Conservation (phyloP, 2,888 invertebrate genomes). For the Meta bourneti region DNA sequence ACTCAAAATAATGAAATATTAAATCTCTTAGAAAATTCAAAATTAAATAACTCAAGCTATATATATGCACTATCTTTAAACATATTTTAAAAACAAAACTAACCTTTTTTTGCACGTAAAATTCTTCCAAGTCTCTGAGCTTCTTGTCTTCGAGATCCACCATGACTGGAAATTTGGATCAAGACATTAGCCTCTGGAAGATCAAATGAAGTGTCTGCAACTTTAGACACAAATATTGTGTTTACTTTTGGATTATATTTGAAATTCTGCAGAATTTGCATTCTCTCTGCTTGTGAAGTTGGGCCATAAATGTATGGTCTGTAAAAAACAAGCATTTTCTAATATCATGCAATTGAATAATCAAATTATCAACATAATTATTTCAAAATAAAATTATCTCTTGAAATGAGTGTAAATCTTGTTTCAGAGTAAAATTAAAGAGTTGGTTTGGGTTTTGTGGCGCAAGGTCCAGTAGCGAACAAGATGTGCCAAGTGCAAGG, state of each 20-base stretch:
- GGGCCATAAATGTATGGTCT: constrained; percentile 98
- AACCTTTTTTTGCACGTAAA: constrained; percentile 95
- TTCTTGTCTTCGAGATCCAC: constrained; percentile 98
- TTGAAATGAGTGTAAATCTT: background rate
- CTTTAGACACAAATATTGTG: constrained; percentile 99
- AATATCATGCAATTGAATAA: background rate
- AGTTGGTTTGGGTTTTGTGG: background rate
- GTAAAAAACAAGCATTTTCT: constrained; percentile 61
- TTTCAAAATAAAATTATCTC: background rate
- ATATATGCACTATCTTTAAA: no score
- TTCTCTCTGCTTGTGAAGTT: constrained; percentile 95
- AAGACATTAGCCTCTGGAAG: constrained; percentile 99
- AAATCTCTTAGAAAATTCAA: no score
- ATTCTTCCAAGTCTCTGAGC: constrained; percentile 98
- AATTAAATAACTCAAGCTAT: no score
- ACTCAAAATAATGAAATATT: no score
- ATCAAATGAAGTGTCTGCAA: constrained; percentile 99
- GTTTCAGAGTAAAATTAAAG: background rate
- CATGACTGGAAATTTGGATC: constrained; percentile 99
- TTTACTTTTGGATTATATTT: constrained; percentile 99
- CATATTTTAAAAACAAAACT: no score
- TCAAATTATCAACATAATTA: background rate
- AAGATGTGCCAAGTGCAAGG: background rate
- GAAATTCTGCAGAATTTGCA: constrained; percentile 99
- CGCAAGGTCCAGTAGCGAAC: background rate